Conservation (phyloP, 1,140 invertebrate species). For the Penaeus japonicus region DNA sequence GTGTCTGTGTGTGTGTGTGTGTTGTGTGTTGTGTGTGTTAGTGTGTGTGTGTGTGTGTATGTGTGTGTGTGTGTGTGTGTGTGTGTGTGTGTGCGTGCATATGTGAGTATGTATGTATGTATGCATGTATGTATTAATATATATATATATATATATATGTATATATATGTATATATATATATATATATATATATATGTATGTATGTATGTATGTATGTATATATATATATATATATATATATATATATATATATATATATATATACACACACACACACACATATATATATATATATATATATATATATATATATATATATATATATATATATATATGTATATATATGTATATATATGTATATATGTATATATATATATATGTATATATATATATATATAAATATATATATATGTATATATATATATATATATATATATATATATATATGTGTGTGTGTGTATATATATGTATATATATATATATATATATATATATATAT, state of each 20-base stretch:
- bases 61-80: neutral
- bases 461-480: conserved; percentile 9
- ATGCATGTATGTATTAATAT: neutral
- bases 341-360: conserved; percentile 27
- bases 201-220: neutral
- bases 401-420: conserved; percentile 20
- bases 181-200: neutral
- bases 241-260: neutral
- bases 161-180: neutral
- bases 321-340: conserved; percentile 27
- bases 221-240: neutral
- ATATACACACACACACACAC: neutral
- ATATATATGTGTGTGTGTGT: conserved; percentile 18
- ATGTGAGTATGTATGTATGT: neutral
- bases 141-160: neutral
- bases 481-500: conserved; percentile 14
- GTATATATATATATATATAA: conserved; percentile 22
- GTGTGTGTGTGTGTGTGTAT: neutral
- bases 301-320: conserved; percentile 17
- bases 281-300: neutral
- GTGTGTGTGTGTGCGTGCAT: neutral
- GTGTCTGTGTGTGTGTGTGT: neutral
- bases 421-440: conserved; percentile 4
- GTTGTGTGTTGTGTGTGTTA: neutral
- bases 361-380: conserved; percentile 27